phyloP scores from a whole-genome alignment of 2,797 vertebrate genomes.

The Rhinatrema bivittatum region DNA sequence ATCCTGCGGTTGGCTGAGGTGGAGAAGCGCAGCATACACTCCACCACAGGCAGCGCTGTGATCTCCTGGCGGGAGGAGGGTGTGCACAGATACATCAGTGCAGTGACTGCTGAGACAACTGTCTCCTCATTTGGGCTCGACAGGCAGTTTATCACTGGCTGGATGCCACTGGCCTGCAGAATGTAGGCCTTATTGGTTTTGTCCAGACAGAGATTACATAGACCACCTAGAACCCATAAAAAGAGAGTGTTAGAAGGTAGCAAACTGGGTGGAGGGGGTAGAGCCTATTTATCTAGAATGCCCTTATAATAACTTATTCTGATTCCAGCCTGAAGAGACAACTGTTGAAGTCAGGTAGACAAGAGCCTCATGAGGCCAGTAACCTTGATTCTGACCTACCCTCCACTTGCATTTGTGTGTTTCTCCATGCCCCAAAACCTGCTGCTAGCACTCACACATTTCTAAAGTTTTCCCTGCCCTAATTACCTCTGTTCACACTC shows the following conservation, averaged over 20 bases:
- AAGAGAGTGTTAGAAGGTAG: fast-evolving
- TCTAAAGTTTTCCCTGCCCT: too few relatives aligned
- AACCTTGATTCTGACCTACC: too few relatives aligned
- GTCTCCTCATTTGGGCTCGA: slow-evolving; percentile 86
- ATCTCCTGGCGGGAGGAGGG: slow-evolving; percentile 40
- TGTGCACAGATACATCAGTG: slow-evolving; percentile 75
- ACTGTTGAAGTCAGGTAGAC: too few relatives aligned
- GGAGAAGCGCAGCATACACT: slow-evolving; percentile 95
- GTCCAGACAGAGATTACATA: slow-evolving; percentile 90
- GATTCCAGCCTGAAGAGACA: too few relatives aligned
- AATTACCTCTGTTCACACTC: too few relatives aligned
- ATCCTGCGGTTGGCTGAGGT: slow-evolving; percentile 75
- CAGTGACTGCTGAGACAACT: slow-evolving; percentile 79
- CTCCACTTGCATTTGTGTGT: too few relatives aligned
- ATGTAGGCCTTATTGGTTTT: slow-evolving; percentile 72
- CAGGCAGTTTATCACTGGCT: slow-evolving; percentile 75
- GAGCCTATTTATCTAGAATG: too few relatives aligned
- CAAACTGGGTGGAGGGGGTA: too few relatives aligned
- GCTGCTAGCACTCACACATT: too few relatives aligned
- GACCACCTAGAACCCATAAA: slow-evolving; percentile 63
- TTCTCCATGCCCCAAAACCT: too few relatives aligned
- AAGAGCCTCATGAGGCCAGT: too few relatives aligned
- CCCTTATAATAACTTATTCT: too few relatives aligned
- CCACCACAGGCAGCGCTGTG: slow-evolving; percentile 61
- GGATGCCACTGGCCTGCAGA: slow-evolving; percentile 66